Evolutionary conservation across 1,140 invertebrate species (phyloP), one percentile per base, ranked within the genome.

Genomic region (Bombus impatiens): DNA sequence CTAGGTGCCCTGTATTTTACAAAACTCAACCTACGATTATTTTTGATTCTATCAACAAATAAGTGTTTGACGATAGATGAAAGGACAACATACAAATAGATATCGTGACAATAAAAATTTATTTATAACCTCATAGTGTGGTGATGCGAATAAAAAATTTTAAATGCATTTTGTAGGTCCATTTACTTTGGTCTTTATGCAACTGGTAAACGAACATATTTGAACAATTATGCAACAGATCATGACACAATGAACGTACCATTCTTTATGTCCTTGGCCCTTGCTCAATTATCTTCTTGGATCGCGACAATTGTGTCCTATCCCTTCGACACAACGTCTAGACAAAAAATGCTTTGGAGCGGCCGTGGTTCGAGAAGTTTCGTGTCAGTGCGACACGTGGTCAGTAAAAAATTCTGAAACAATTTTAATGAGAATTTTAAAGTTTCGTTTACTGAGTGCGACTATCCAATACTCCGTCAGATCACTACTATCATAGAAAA

Each of bases 311-410:
- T 62, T 3, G 13, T 72, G 0, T 6, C 76, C 40, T 79, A 84
- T 47, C 82, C 82, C 0, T 47, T 84, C 9, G 82, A 84, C 1
- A 84, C 82, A 8, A 62, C 71, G 22, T 42, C 67, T 22, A 84
- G 53, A 18, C 76, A 84, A 28, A 84, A 84, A 84, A 84, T 84
- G 82, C 76, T 84, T 62, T 42, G n/a, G 22, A 84, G 82, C 4
- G 82, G 82, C 6, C 82, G 40, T 12, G 76, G 40, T 22, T 0
- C 25, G 6, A 15, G 28, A 8, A 59, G 25, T 35, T 72, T 62
- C n/a, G 40, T 22, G 40, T 1, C 82, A 8, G 3, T 18, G 1
- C 35, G 75, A 22, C 47, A 79, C 35, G 25, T 79, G 76, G 82
- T 84, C 25, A 4, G 81, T 76, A 62, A 37, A 74, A 37, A 28